A percentile compares a stretch with the other conserved stretches of the same genome.
Conservation (phyloP, 2,888 invertebrate genomes). For the Hoplodrina ambigua region DNA sequence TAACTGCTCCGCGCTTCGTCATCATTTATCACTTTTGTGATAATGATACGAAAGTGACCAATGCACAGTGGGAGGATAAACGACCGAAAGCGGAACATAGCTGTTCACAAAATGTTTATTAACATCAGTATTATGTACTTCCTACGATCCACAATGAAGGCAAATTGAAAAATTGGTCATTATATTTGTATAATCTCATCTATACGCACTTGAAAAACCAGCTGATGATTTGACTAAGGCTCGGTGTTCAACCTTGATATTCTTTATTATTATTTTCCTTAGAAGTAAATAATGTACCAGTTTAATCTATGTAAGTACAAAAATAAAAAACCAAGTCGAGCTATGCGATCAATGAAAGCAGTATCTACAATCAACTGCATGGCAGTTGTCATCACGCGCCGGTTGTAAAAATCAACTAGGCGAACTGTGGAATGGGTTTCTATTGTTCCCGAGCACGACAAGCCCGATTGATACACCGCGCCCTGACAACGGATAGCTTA, state of each 20-base stretch:
- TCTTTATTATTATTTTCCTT: background rate
- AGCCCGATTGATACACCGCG: conserved; percentile 8
- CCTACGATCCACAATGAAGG: too few species aligned
- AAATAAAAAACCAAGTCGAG: background rate
- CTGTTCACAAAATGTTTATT: too few species aligned
- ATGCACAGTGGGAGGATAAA: too few species aligned
- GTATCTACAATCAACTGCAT: conserved; percentile 18
- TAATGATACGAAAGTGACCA: conserved; percentile 25
- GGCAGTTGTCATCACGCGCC: conserved; percentile 10
- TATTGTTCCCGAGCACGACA: conserved; percentile 33
- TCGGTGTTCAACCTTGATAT: background rate
- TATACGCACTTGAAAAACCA: conserved; percentile 11
- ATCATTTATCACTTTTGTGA: conserved; percentile 63
- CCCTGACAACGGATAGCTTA: conserved; percentile 10
- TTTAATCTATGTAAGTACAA: background rate
- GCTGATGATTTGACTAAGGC: conserved; percentile 12
- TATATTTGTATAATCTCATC: conserved; percentile 35
- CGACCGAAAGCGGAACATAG: too few species aligned
- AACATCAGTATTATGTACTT: too few species aligned
- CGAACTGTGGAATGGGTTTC: conserved; percentile 32
- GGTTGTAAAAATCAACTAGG: conserved; percentile 28
- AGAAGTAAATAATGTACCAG: background rate
- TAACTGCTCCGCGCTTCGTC: conserved; percentile 59
- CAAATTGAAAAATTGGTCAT: conserved; percentile 40
- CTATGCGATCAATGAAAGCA: conserved; percentile 1